Base-by-base conservation (phyloP, 2,888 invertebrate genomes). In the Leptopilina syphax region DNA sequence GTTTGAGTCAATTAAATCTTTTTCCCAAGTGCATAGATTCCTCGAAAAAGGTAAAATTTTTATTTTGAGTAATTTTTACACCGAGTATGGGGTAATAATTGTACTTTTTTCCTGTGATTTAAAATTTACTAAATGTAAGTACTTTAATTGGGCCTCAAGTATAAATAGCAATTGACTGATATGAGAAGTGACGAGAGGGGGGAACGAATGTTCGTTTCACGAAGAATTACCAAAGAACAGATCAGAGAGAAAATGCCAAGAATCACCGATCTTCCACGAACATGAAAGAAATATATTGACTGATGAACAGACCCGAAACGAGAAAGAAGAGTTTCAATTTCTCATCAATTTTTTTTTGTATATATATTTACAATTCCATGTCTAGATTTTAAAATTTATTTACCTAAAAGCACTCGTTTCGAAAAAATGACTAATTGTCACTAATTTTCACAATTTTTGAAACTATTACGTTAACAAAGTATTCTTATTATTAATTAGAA, bases 201-300 rank as follows among this genome's bases (percentile, higher is more conserved):
- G 41, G 70, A 73, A 27, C 70, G 73, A 73, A 81, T 65, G 79
- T 79, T 18, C 65, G 63, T 63, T 44, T 66, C 63, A 63, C 18
- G 66, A 76, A 77, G 6, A 44, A 79, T 57, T 63, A 70, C 73
- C 67, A 63, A 66, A 63, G 47, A 80, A 77, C 70, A 73, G 83
- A 81, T 79, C 81, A 80, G 80, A 80, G 78, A 82, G 84, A 83
- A 85, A 84, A 85, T 77, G 79, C 77, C 65, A 78, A 60, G 79
- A 82, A 83, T 82, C 81, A 44, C 79, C 76, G 81, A 79, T 81
- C 81, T 85, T 85, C 84, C 84, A 81, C 84, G 80, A 84, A 84
- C 81, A 77, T 82, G 81, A 78, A 82, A 81, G 76, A 73, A 77
- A 66, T 67, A 54, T 34, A 44, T 5, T 44, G 8, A 8, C 8